Conservation (phyloP, 2,888 invertebrate species). For the Pardosa pseudoannulata region DNA sequence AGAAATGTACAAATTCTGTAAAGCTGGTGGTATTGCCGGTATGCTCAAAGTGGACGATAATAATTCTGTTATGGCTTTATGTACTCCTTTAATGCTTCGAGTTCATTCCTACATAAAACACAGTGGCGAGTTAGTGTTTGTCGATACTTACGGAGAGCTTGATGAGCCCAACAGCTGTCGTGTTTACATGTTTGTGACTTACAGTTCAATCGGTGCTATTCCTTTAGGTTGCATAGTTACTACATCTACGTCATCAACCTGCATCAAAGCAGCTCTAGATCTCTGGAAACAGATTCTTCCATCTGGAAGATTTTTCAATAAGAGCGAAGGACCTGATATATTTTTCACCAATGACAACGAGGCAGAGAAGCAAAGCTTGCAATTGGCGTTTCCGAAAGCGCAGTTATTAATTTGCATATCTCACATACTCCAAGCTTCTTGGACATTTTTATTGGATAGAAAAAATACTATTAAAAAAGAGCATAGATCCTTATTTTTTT, state of each 20-base stretch:
- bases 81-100: slow-evolving; percentile 58
- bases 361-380: slow-evolving; percentile 38
- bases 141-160: slow-evolving; percentile 59
- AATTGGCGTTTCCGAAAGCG: slow-evolving; percentile 44
- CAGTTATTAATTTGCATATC: slow-evolving; percentile 57
- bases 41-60: slow-evolving; percentile 51
- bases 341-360: slow-evolving; percentile 61
- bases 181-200: slow-evolving; percentile 48
- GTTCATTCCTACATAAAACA: slow-evolving; percentile 51
- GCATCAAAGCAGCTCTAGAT: slow-evolving; percentile 60
- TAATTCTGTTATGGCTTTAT: slow-evolving; percentile 53
- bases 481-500: slow-evolving; percentile 47
- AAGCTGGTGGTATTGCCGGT: slow-evolving; percentile 56
- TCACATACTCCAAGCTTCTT: slow-evolving; percentile 51
- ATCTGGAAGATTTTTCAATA: slow-evolving; percentile 35
- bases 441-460: slow-evolving; percentile 56
- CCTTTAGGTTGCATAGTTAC: slow-evolving; percentile 54
- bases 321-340: slow-evolving; percentile 56
- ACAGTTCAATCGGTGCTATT: slow-evolving; percentile 47
- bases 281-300: slow-evolving; percentile 64
- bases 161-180: slow-evolving; percentile 62
- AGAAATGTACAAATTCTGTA: slow-evolving; percentile 55
- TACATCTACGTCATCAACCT: slow-evolving; percentile 18
- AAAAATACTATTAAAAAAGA: slow-evolving; percentile 63
- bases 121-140: slow-evolving; percentile 61